A percentile compares a stretch with the other conserved stretches of the same genome.
phyloP scores from a whole-genome alignment of 1,140 invertebrate genomes.

The Lordiphosa mommai region DNA sequence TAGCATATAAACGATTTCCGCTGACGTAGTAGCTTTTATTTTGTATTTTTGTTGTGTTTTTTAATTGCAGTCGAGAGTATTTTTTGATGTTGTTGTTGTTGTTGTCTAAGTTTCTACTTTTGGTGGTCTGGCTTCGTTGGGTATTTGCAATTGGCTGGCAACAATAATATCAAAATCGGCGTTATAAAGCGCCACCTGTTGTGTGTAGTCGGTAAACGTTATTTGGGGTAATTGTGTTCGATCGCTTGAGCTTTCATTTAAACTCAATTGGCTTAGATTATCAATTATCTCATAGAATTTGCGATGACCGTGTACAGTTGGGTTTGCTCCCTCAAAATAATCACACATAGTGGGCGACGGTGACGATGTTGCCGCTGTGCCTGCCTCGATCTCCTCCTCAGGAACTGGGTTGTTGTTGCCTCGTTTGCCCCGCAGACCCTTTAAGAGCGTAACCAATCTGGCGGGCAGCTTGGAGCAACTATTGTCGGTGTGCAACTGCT shows the following conservation, averaged over 20 bases:
- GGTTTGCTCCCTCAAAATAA: constrained; percentile 8
- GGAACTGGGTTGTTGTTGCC: background rate
- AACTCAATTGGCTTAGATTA: constrained; percentile 61
- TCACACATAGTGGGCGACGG: constrained; percentile 42
- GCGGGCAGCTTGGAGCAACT: constrained; percentile 15
- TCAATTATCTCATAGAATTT: constrained; percentile 72
- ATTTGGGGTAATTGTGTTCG: constrained; percentile 52
- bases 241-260: constrained; percentile 24
- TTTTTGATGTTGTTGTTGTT: constrained; percentile 10
- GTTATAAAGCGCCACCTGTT: constrained; percentile 55
- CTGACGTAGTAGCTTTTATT: constrained; percentile 49
- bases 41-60: constrained; percentile 30
- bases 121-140: constrained; percentile 66
- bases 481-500: constrained; percentile 11
- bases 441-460: constrained; percentile 34
- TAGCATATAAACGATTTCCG: constrained; percentile 61
- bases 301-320: constrained; percentile 28
- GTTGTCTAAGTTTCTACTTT: constrained; percentile 21
- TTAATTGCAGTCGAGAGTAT: constrained; percentile 43
- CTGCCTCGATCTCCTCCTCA: background rate
- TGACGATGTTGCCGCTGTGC: background rate
- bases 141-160: constrained; percentile 41
- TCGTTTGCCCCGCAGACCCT: constrained; percentile 27
- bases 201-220: constrained; percentile 67
- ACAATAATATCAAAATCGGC: constrained; percentile 36